Base-by-base conservation (phyloP, 2,113 vertebrate genomes). In the Hydropotes inermis region DNA sequence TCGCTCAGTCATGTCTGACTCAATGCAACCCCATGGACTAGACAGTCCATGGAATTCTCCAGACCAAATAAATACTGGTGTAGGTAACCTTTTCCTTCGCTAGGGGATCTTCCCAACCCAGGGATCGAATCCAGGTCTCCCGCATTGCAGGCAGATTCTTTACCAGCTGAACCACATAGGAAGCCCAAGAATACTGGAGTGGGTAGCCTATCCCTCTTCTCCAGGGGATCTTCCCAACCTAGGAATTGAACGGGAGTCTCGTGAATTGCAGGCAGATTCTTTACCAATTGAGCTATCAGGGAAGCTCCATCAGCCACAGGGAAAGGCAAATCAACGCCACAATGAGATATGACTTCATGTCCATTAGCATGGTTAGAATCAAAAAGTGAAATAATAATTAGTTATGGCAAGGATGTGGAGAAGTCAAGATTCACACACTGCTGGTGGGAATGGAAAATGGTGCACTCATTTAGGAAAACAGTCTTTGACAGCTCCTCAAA, bases 321-420 rank as follows among this genome's bases (percentile, higher is more conserved):
- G 16, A 94, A 97, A 92, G 57, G 12, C 7, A 95, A 85, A 92
- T n/a, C 58, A 96, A 60, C 60, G 60, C 30, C n/a, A 93, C 7
- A 81, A 2, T 85, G 30, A 45, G 27, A 54, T 36, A 94, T 1
- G 6, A 67, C n/a, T 87, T 78, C 36, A 78, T 1, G 43, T 5
- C 11, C 17, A 88, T 23, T 45, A 79, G 13, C 14, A 85, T 7
- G 25, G 27, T 86, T 64, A 87, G 61, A 87, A 47, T 91, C 4
- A 82, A 89, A 97, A 64, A 87, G 45, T 10, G 43, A 84, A 58
- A 28, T 43, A 84, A 79, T n/a, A 87, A 45, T 14, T 47, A 55
- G 39, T 47, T 64, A 43, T 81, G 39, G 5, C 23, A 93, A 81
- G 28, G 10, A 96, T 83, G n/a, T 81, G 13, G 74, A 83, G 15